Conservation (phyloP, 2,113 vertebrate species). For the Nesoenas mayeri region DNA sequence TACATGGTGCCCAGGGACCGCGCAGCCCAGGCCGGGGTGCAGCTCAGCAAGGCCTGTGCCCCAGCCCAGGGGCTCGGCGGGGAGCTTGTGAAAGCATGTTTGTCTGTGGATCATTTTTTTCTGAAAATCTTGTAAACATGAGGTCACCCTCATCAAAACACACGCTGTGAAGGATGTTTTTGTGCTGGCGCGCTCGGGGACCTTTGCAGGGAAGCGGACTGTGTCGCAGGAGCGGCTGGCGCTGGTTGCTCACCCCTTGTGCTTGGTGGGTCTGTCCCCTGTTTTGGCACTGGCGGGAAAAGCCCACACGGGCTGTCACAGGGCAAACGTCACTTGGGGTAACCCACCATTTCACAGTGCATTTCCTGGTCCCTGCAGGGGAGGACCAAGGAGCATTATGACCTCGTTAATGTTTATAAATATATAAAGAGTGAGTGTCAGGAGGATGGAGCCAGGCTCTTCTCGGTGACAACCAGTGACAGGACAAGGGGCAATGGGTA, state of each 20-base stretch:
- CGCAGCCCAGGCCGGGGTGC: not conserved
- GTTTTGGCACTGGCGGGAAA: not conserved
- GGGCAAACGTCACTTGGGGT: not conserved
- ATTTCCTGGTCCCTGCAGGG: not conserved
- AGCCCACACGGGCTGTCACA: not conserved
- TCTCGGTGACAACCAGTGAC: too few relatives aligned
- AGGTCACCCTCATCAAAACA: not conserved
- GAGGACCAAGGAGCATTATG: not conserved
- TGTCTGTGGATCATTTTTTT: not conserved
- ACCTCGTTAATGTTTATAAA: too few relatives aligned
- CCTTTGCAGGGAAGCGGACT: not conserved
- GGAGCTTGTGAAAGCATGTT: not conserved
- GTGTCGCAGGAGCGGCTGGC: not conserved
- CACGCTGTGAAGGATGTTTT: not conserved
- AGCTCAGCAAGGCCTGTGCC: not conserved
- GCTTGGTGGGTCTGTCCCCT: not conserved
- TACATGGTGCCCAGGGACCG: accelerated
- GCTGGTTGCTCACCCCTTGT: not conserved
- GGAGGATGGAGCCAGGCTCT: too few relatives aligned
- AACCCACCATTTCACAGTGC: not conserved
- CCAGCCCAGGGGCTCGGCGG: not conserved
- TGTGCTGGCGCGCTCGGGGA: not conserved
- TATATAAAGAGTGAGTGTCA: too few relatives aligned
- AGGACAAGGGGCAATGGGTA: too few relatives aligned
- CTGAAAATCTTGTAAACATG: not conserved